phyloP scores from a whole-genome alignment of 2,888 invertebrate genomes.

The Meiosimyza platycephala region DNA sequence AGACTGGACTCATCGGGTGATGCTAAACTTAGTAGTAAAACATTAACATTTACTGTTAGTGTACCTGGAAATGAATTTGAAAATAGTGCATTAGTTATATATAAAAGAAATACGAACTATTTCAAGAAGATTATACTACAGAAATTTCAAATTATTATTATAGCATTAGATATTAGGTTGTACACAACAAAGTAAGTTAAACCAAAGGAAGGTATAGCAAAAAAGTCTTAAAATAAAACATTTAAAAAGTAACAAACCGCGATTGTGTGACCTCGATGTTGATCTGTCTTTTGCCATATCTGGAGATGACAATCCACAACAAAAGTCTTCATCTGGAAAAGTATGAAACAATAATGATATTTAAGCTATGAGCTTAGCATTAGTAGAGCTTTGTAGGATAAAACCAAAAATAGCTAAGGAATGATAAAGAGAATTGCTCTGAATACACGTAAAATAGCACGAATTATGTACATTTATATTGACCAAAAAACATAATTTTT shows the following conservation, averaged over 20 bases:
- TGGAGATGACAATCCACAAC: constrained; percentile 86
- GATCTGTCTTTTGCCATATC: constrained; percentile 75
- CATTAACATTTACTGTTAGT: constrained; percentile 93
- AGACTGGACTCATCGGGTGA: constrained; percentile 96
- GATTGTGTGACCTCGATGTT: constrained; percentile 62
- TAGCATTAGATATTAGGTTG: neutral
- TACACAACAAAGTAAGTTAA: neutral
- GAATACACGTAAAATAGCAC: no score
- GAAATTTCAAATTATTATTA: neutral
- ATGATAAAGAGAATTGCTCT: no score
- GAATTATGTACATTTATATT: no score
- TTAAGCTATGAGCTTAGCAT: no score
- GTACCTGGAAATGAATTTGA: constrained; percentile 75
- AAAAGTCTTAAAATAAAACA: neutral
- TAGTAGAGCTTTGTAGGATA: no score
- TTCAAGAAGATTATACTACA: no score
- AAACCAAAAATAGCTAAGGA: no score
- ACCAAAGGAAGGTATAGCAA: neutral
- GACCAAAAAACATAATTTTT: no score
- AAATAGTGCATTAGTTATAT: constrained; percentile 14
- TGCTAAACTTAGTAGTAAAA: constrained; percentile 91
- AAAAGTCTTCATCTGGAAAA: constrained; percentile 88
- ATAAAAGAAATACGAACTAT: constrained; percentile 14
- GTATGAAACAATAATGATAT: neutral
- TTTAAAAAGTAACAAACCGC: constrained; percentile 62